A percentile compares a stretch with the other conserved stretches of the same genome.
Conservation (phyloP, 2,797 vertebrate genomes). For the Lophotriccus pileatus region DNA sequence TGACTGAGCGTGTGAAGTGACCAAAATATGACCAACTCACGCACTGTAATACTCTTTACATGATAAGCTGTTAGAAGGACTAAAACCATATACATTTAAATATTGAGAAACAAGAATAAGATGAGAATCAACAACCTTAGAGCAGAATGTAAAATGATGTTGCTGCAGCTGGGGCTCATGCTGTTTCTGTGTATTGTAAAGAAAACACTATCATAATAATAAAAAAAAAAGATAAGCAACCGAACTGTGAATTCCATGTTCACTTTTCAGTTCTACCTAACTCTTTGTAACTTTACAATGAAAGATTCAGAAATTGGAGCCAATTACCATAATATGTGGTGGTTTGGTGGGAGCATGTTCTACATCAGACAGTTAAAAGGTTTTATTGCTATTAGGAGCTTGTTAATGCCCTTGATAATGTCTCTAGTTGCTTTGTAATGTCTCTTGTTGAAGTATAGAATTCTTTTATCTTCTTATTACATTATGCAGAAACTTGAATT, state of each 20-base stretch:
- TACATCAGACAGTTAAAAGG: conserved; percentile 83
- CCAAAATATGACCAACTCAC: not conserved
- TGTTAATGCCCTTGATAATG: conserved; percentile 84
- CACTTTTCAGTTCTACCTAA: conserved; percentile 67
- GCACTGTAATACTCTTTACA: not conserved
- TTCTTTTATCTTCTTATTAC: conserved; percentile 86
- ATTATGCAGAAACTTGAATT: conserved; percentile 85
- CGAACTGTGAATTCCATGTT: conserved; percentile 58
- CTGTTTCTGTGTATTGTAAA: not conserved
- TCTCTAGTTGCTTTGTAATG: conserved; percentile 84
- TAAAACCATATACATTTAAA: not conserved
- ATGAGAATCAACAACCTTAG: not conserved
- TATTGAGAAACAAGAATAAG: conserved; percentile 18
- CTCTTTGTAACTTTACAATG: conserved; percentile 74
- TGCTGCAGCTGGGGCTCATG: not conserved
- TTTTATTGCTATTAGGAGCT: conserved; percentile 84
- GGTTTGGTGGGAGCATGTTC: conserved; percentile 80
- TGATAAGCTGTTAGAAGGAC: conserved; percentile 10
- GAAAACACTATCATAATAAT: not conserved
- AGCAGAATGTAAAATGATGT: not conserved
- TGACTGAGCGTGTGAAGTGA: not conserved
- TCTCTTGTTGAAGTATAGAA: conserved; percentile 83
- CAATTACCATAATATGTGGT: conserved; percentile 82
- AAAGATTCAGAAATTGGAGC: conserved; percentile 77
- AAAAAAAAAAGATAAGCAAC: conserved; percentile 6